Percentiles rank a stretch among this genome's conserved stretches.
These are phyloP conservation scores for Mystacornis crossleyi DNA, from an alignment of 2,113 vertebrate species.

Conservation along the genomic window DNA sequence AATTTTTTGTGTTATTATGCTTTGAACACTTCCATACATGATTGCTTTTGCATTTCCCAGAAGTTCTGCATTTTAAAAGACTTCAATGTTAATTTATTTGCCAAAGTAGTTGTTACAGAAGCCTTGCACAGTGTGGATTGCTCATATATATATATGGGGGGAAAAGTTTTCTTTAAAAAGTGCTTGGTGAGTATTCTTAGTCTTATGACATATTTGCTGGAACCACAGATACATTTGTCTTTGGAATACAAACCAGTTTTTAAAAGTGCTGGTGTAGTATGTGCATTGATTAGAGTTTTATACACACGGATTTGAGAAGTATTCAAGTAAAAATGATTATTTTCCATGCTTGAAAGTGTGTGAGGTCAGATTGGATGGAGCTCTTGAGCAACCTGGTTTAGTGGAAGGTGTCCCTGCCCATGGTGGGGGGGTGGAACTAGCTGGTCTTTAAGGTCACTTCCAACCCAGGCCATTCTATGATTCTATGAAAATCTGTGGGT, in stretches of 20 bases:
- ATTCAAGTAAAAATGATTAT: neutral
- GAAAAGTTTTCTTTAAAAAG: neutral
- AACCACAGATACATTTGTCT: neutral
- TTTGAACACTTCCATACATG: neutral
- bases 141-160: accelerated
- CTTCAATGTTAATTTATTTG: neutral
- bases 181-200: neutral
- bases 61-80: neutral
- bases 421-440: neutral
- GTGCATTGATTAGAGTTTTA: neutral
- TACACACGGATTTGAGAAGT: neutral
- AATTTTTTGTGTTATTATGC: neutral
- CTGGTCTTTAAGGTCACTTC: neutral
- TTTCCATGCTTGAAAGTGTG: neutral
- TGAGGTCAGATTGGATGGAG: neutral
- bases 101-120: neutral
- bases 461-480: neutral
- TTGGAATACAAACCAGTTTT: neutral
- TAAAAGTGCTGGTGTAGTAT: neutral
- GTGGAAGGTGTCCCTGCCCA: neutral
- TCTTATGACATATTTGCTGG: neutral
- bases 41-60: neutral
- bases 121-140: neutral
- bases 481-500: neutral
- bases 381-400: neutral